Percentiles rank a stretch among this genome's conserved stretches.
Evolutionary conservation across 1,140 invertebrate species (phyloP).

Genomic region (Polypedilum pembai): DNA sequence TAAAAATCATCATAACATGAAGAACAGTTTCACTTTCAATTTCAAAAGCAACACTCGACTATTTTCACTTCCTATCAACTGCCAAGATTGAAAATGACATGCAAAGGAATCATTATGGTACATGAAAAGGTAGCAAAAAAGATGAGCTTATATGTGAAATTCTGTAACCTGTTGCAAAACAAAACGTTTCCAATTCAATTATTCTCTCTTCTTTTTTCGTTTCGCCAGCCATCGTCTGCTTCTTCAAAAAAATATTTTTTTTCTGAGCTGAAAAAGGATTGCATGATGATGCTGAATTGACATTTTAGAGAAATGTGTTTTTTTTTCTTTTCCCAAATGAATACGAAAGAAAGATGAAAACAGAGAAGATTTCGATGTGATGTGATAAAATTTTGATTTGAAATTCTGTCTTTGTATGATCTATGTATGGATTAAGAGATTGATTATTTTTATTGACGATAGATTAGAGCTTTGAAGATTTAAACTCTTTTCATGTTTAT

Average conservation of each 20-base stretch:
- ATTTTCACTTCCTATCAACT: not conserved
- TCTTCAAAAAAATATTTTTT: not conserved
- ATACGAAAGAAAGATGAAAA: not conserved
- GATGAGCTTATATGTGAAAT: not conserved
- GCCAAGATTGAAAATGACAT: conserved; percentile 1
- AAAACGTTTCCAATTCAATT: conserved; percentile 18
- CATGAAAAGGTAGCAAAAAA: not conserved
- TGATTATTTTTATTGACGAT: too few relatives aligned
- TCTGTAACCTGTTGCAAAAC: not conserved
- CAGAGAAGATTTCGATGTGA: not conserved
- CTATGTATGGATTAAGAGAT: too few relatives aligned
- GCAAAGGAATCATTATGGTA: not conserved
- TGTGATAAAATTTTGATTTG: not conserved
- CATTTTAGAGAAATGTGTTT: not conserved
- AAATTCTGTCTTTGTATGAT: not conserved
- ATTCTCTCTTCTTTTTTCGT: not conserved
- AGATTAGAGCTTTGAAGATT: too few relatives aligned
- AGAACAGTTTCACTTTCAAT: conserved; percentile 1
- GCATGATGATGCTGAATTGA: conserved; percentile 11
- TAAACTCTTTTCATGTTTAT: too few relatives aligned
- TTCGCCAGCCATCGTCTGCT: not conserved
- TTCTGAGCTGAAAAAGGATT: not conserved
- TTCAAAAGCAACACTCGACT: not conserved
- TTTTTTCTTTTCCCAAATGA: not conserved
- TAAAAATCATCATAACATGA: not conserved